These are phyloP conservation scores for Drosophila mercatorum DNA, from an alignment of 2,888 invertebrate genomes.

Conservation along the genomic window DNA sequence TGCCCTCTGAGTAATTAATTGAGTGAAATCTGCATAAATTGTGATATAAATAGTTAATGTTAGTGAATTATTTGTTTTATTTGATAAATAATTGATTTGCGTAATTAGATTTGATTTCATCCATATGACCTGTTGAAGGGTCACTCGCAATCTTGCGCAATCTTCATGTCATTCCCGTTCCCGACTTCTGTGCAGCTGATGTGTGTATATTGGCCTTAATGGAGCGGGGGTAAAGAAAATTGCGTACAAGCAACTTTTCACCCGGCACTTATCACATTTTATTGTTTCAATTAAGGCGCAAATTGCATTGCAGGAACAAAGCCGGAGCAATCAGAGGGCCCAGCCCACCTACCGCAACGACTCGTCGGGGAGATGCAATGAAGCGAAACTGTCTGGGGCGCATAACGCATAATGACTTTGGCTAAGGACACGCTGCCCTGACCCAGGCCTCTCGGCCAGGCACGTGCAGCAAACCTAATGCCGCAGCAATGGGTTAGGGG, in stretches of 20 bases:
- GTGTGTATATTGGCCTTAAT: slow-evolving; percentile 8
- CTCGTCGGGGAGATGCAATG: slow-evolving; percentile 64
- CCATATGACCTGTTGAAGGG: background rate
- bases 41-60: background rate
- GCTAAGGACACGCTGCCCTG: slow-evolving; percentile 14
- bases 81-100: background rate
- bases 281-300: slow-evolving; percentile 83
- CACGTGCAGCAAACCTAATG: slow-evolving; percentile 48
- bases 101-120: background rate
- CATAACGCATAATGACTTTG: slow-evolving; percentile 46
- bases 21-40: background rate
- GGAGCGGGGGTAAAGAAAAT: slow-evolving; percentile 31
- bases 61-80: background rate
- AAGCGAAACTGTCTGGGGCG: slow-evolving; percentile 57
- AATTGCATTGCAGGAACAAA: slow-evolving; percentile 66
- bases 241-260: slow-evolving; percentile 67
- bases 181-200: background rate
- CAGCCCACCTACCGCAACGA: slow-evolving; percentile 62
- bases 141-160: background rate
- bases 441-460: slow-evolving; percentile 30
- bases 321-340: slow-evolving; percentile 33
- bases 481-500: background rate
- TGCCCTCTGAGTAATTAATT: background rate
- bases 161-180: slow-evolving; percentile 2
- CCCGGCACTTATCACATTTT: slow-evolving; percentile 83